Evolutionary conservation across 2,888 invertebrate genomes (phyloP).

Genomic region (Acanthosepion pharaonis): DNA sequence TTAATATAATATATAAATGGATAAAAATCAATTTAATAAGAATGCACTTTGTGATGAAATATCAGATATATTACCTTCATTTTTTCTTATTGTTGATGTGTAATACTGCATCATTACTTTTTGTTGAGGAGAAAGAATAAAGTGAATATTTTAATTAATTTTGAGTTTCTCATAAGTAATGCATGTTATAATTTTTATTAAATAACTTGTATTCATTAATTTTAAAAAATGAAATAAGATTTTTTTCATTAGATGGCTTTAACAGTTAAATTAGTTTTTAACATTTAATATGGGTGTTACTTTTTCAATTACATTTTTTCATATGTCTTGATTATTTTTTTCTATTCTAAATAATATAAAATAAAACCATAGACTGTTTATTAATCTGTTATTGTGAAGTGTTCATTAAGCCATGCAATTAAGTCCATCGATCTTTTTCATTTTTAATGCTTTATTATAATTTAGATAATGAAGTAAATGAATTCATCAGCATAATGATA

Average conservation of each 20-base stretch:
- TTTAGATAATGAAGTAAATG: neutral
- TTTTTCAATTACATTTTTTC: neutral
- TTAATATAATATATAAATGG: neutral
- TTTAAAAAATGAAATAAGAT: neutral
- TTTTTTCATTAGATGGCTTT: neutral
- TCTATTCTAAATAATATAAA: neutral
- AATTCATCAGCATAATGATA: neutral
- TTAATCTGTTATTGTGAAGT: neutral
- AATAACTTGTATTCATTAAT: neutral
- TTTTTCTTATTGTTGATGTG: neutral
- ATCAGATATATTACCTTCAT: neutral
- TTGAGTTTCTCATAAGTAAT: neutral
- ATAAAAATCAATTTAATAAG: neutral
- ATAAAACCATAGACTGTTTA: neutral
- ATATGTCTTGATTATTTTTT: neutral
- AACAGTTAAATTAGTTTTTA: neutral
- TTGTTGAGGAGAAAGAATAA: neutral
- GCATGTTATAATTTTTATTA: too few species aligned
- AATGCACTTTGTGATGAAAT: neutral
- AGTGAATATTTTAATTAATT: neutral
- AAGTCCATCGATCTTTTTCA: neutral
- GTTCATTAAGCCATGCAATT: neutral
- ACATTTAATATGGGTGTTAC: neutral
- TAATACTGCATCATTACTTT: neutral
- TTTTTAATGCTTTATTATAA: neutral